These are phyloP conservation scores for Leptinotarsa texana DNA, from an alignment of 1,140 invertebrate species.

Conservation along the genomic window DNA sequence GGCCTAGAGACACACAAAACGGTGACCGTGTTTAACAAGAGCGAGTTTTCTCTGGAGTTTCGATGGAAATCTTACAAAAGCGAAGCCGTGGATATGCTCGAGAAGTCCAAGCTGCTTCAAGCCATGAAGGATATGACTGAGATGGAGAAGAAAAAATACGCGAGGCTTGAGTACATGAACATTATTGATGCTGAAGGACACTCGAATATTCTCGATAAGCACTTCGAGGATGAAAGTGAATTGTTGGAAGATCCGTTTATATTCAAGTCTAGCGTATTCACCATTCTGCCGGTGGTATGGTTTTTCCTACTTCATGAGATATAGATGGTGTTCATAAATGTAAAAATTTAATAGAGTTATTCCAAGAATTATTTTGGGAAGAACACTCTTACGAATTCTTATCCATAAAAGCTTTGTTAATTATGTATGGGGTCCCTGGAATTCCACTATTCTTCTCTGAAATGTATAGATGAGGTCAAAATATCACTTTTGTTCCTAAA, in stretches of 20 bases:
- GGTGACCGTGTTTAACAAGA: neutral
- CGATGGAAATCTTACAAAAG: conserved; percentile 38
- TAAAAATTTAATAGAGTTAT: neutral
- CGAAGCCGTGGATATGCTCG: conserved; percentile 1
- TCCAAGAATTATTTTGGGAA: neutral
- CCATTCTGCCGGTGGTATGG: conserved; percentile 35
- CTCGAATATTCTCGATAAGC: conserved; percentile 35
- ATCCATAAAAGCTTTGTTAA: too few species aligned
- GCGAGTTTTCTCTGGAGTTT: conserved; percentile 22
- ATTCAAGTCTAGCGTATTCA: conserved; percentile 33
- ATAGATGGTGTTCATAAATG: neutral
- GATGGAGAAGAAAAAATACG: conserved; percentile 29
- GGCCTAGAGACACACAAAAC: conserved; percentile 7
- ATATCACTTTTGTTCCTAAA: too few species aligned
- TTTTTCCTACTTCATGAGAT: neutral
- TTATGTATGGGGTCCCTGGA: too few species aligned
- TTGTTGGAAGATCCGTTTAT: conserved; percentile 25
- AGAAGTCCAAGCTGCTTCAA: conserved; percentile 27
- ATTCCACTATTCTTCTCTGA: too few species aligned
- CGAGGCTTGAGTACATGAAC: conserved; percentile 27
- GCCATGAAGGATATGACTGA: conserved; percentile 32
- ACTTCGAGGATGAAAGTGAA: conserved; percentile 35
- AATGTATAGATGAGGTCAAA: too few species aligned
- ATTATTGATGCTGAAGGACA: conserved; percentile 34
- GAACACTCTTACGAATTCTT: neutral